Evolutionary conservation across 2,113 vertebrate genomes (phyloP), one percentile per base, ranked within the genome.

Genomic region (Riparia riparia): DNA sequence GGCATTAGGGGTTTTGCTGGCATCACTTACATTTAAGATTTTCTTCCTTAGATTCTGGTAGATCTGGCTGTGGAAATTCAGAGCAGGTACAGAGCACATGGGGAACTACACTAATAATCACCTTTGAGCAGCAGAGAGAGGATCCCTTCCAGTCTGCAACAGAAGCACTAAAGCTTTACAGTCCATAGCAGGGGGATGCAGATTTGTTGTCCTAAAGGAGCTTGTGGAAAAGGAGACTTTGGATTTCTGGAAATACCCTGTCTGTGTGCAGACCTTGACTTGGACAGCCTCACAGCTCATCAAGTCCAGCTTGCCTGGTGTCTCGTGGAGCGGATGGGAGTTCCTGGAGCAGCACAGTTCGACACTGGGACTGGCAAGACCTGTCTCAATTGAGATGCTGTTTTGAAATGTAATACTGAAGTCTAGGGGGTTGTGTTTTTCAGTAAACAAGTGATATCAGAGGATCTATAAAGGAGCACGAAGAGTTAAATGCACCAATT

Each of bases 401-500:
- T 44, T 89, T 60, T 49, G 61, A 63, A 93, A 86, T 57, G 17
- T 37, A 12, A 29, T 42, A 3, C 42, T 68, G 77, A 5, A 68
- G 51, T 41, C 56, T 53, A 7, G n/a, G 10, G 13, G n/a, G 16
- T 5, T 32, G 3, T 47, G 39, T 57, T 68, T 91, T 78, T 17
- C 42, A 31, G 49, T 60, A 65, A 94, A 51, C 22, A 37, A 82
- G n/a, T 63, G 44, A 25, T 71, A 57, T 25, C 45, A 32, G 61
- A 71, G 17, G 16, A 44, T 57, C 39, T 68, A 1, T 14, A 29
- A 28, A 50, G 61, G 87, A 74, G 20, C 10, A 12, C 14, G 12
- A 85, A 25, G 83, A 69, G 94, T 97, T 96, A 97, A 96, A 89
- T 15, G 37, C 26, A 24, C 45, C 63, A 76, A 90, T 96, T 96